phyloP scores from a whole-genome alignment of 2,888 invertebrate genomes.

The Pseudoips prasinana region DNA sequence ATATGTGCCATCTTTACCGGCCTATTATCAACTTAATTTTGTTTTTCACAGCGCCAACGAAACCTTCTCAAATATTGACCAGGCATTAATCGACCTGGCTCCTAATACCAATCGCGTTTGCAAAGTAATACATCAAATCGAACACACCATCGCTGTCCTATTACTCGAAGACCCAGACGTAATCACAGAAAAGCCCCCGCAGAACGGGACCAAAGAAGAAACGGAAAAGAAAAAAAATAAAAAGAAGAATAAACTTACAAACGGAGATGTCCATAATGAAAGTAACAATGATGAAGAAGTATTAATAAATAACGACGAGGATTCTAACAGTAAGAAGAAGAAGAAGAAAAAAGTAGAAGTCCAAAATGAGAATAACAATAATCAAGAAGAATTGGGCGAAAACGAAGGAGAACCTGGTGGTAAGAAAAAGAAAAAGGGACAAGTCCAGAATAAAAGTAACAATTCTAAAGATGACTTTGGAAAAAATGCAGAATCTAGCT shows the following conservation, averaged over 20 bases:
- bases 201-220: slow-evolving; percentile 31
- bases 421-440: too few species aligned
- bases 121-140: slow-evolving; percentile 47
- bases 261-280: slow-evolving; percentile 13
- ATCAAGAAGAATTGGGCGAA: too few species aligned
- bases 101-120: slow-evolving; percentile 46
- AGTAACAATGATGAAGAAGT: slow-evolving; percentile 23
- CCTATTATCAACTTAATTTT: too few species aligned
- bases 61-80: slow-evolving; percentile 33
- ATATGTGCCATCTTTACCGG: too few species aligned
- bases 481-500: not conserved
- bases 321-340: too few species aligned
- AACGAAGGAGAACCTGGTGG: too few species aligned
- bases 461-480: too few species aligned
- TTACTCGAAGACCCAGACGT: slow-evolving; percentile 10
- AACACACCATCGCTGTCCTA: slow-evolving; percentile 33
- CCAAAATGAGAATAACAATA: too few species aligned
- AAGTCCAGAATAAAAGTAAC: too few species aligned
- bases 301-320: too few species aligned
- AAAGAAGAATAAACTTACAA: slow-evolving; percentile 21
- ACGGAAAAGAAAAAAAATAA: slow-evolving; percentile 26
- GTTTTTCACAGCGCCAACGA: slow-evolving; percentile 44
- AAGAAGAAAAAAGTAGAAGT: slow-evolving; percentile 11
- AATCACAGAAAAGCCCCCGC: too few species aligned
- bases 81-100: slow-evolving; percentile 22